These are phyloP conservation scores for Macrosoma leucophasiata DNA, from an alignment of 2,888 invertebrate species.

Conservation along the genomic window DNA sequence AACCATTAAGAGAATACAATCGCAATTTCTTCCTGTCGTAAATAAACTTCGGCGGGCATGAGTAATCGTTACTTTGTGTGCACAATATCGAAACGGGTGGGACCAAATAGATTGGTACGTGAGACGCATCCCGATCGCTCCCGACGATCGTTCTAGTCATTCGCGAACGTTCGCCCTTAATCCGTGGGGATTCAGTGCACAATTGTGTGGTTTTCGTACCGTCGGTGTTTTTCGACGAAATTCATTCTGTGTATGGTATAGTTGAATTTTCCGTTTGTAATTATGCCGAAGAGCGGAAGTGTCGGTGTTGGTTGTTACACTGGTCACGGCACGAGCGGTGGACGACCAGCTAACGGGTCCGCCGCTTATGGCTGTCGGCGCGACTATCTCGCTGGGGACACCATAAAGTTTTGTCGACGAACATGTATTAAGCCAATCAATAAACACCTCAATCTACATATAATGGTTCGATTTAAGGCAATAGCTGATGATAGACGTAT, in stretches of 20 bases:
- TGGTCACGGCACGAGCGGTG: constrained; percentile 58
- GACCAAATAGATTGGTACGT: constrained; percentile 70
- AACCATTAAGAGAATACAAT: constrained; percentile 69
- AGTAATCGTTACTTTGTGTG: constrained; percentile 70
- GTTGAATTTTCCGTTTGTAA: constrained; percentile 70
- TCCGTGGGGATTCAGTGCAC: constrained; percentile 4
- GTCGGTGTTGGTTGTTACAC: constrained; percentile 56
- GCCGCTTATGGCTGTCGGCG: constrained; percentile 54
- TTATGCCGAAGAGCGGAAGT: constrained; percentile 67
- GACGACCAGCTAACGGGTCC: constrained; percentile 63
- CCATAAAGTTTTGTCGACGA: constrained; percentile 26
- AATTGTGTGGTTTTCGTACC: constrained; percentile 1
- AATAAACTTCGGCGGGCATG: constrained; percentile 65
- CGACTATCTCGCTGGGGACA: constrained; percentile 54
- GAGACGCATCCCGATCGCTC: constrained; percentile 43
- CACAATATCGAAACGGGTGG: constrained; percentile 60
- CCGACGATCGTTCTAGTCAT: constrained; percentile 19
- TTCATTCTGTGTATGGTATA: constrained; percentile 59
- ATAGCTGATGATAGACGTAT: too few species aligned
- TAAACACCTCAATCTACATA: too few species aligned
- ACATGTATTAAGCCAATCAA: constrained; percentile 9
- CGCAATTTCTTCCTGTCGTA: constrained; percentile 73
- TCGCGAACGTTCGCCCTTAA: constrained; percentile 17
- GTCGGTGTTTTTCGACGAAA: constrained; percentile 46
- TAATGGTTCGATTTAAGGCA: too few species aligned